Evolutionary conservation across 2,113 vertebrate genomes (phyloP).

Genomic region (Tychaedon coryphoeus): DNA sequence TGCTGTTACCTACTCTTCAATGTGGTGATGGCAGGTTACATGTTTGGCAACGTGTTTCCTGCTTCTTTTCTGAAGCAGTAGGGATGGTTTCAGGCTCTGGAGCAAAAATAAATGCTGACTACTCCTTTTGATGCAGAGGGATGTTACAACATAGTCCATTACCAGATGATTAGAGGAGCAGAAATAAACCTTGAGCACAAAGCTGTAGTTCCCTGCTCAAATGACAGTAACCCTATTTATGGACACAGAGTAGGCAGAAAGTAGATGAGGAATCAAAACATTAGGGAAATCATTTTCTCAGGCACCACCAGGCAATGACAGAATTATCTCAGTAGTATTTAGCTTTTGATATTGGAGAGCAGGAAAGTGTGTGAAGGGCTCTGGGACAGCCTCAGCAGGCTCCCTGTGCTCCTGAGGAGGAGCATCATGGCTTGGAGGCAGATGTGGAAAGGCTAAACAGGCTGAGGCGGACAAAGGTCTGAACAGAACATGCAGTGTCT

Average conservation of each 20-base stretch:
- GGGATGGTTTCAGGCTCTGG: not conserved
- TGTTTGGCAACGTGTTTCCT: not conserved
- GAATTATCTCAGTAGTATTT: slow-evolving; percentile 59
- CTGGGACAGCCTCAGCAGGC: not conserved
- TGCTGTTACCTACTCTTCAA: not conserved
- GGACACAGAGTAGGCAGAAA: slow-evolving; percentile 11
- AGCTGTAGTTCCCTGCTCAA: slow-evolving; percentile 25
- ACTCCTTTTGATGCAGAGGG: not conserved
- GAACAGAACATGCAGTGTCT: not conserved
- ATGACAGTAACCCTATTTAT: slow-evolving; percentile 51
- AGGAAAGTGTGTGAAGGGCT: slow-evolving; percentile 32
- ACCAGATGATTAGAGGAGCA: slow-evolving; percentile 46
- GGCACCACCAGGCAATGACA: slow-evolving; percentile 53
- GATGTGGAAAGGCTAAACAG: not conserved
- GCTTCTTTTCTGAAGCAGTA: not conserved
- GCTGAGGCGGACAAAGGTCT: not conserved
- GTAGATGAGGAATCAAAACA: slow-evolving; percentile 41
- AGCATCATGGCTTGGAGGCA: not conserved
- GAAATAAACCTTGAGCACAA: slow-evolving; percentile 47
- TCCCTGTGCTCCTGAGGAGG: rapidly evolving
- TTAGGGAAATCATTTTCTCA: slow-evolving; percentile 56
- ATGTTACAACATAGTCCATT: slow-evolving; percentile 38
- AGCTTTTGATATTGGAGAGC: slow-evolving; percentile 39
- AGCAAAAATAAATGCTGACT: slow-evolving; percentile 41
- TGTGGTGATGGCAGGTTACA: not conserved